A percentile compares a stretch with the other conserved stretches of the same genome.
phyloP scores from a whole-genome alignment of 2,113 vertebrate species.

The Mormyrus lacerda region DNA sequence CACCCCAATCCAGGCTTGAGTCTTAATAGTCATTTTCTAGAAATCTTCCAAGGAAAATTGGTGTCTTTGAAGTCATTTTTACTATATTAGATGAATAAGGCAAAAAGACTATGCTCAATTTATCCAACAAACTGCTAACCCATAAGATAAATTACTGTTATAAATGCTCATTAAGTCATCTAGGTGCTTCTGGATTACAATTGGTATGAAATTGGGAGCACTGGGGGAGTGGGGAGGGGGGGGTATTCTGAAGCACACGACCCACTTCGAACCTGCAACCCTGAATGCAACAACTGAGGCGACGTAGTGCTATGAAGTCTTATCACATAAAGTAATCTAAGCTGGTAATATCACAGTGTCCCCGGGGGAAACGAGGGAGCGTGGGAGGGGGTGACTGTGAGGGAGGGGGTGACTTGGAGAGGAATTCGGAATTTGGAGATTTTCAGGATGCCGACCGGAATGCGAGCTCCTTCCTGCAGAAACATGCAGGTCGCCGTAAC shows the following conservation, averaged over 20 bases:
- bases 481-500: not conserved
- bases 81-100: not conserved
- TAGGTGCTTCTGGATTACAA: not conserved
- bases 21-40: not conserved
- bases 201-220: not conserved
- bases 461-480: not conserved
- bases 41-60: not conserved
- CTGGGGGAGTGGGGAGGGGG: not conserved
- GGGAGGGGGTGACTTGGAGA: not conserved
- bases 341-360: not conserved
- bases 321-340: not conserved
- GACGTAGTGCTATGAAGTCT: not conserved
- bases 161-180: not conserved
- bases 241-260: not conserved
- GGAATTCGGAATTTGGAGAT: not conserved
- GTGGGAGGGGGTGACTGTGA: not conserved
- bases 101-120: not conserved
- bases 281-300: not conserved
- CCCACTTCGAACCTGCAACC: not conserved
- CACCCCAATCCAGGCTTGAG: not conserved
- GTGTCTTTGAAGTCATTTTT: not conserved
- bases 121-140: not conserved
- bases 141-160: not conserved
- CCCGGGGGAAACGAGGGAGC: not conserved
- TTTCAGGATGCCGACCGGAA: not conserved